phyloP scores from a whole-genome alignment of 2,113 vertebrate species.

The Malaclemys terrapin region DNA sequence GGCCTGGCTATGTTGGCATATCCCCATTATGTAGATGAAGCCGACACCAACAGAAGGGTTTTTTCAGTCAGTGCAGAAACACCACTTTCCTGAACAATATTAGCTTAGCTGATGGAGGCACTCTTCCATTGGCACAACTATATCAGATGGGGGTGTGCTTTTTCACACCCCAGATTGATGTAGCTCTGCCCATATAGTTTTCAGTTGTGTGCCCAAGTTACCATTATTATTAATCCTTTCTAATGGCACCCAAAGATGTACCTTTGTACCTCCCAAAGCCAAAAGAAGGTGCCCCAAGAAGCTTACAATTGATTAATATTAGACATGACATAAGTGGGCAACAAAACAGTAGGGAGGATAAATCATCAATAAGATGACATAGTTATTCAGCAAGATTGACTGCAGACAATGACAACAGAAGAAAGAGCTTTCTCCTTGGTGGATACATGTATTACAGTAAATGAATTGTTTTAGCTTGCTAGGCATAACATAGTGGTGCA shows the following conservation, averaged over 20 bases:
- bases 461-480: background rate
- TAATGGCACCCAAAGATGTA: background rate
- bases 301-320: background rate
- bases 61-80: too few relatives aligned
- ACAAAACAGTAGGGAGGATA: background rate
- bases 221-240: accelerated
- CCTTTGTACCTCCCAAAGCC: accelerated
- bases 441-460: background rate
- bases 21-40: too few relatives aligned
- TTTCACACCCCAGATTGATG: too few relatives aligned
- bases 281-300: background rate
- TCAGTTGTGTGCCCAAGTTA: background rate
- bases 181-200: too few relatives aligned
- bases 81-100: too few relatives aligned
- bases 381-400: background rate
- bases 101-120: too few relatives aligned
- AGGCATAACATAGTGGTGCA: background rate
- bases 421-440: background rate
- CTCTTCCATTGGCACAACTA: too few relatives aligned
- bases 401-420: background rate
- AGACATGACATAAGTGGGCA: too few relatives aligned
- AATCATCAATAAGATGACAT: background rate
- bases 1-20: too few relatives aligned
- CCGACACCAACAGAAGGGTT: too few relatives aligned
- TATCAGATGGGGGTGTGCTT: too few relatives aligned